Evolutionary conservation across 2,888 invertebrate species (phyloP).

Genomic region (Achlya flavicornis): DNA sequence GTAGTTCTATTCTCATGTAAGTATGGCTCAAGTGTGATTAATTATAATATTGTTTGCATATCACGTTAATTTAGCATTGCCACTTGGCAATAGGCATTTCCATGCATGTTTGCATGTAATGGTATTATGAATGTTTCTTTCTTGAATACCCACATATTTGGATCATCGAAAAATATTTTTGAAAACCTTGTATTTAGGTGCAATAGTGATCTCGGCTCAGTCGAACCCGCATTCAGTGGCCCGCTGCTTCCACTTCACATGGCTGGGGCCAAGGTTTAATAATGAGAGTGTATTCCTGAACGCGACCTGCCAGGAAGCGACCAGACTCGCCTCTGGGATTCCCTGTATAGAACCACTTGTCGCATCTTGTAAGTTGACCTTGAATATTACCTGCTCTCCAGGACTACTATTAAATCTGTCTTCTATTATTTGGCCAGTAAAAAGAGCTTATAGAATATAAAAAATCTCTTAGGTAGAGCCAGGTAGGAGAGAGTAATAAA

Average conservation of each 20-base stretch:
- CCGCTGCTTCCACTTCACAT: slow-evolving; percentile 87
- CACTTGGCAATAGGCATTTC: neutral
- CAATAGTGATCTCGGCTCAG: slow-evolving; percentile 42
- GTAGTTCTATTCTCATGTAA: slow-evolving; percentile 27
- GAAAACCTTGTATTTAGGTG: slow-evolving; percentile 34
- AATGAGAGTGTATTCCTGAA: slow-evolving; percentile 80
- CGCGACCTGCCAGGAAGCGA: slow-evolving; percentile 81
- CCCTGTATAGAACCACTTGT: slow-evolving; percentile 87
- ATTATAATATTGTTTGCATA: neutral
- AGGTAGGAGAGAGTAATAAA: no score
- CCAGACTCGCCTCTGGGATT: slow-evolving; percentile 77
- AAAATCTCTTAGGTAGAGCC: no score
- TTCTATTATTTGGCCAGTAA: no score
- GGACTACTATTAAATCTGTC: no score
- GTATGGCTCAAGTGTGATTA: slow-evolving; percentile 15
- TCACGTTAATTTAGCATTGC: neutral
- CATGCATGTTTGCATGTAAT: no score
- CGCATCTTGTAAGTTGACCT: slow-evolving; percentile 81
- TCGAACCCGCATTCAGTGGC: slow-evolving; percentile 27
- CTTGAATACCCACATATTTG: neutral
- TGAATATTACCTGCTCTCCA: neutral
- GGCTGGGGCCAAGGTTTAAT: slow-evolving; percentile 86
- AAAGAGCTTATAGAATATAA: no score
- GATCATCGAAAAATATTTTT: slow-evolving; percentile 11
- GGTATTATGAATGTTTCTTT: no score